These are phyloP conservation scores for Agrochola macilenta DNA, from an alignment of 2,888 invertebrate genomes.

Conservation along the genomic window DNA sequence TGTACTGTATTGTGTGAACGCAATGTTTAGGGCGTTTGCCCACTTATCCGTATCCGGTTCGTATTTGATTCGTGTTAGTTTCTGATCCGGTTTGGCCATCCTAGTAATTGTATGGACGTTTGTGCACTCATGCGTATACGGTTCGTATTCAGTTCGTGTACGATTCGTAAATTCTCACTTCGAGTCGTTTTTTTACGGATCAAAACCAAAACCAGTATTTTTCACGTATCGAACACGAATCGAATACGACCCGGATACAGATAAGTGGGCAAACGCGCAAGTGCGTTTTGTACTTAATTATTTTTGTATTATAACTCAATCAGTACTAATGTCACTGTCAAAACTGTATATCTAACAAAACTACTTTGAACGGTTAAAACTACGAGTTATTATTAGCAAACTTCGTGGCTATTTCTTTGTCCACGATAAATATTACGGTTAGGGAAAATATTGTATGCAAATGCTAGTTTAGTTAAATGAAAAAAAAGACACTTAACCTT, in stretches of 20 bases:
- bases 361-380: not conserved
- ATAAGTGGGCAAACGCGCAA: not conserved
- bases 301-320: not conserved
- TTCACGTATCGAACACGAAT: no score
- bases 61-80: no score
- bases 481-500: slow-evolving; percentile 75
- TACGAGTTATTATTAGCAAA: not conserved
- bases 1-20: not conserved
- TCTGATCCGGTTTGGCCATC: no score
- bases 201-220: no score
- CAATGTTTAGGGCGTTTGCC: not conserved
- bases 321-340: not conserved
- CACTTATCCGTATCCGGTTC: no score
- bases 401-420: not conserved
- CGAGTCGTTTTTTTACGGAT: no score
- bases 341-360: not conserved
- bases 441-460: not conserved
- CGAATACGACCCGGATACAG: no score
- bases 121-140: no score
- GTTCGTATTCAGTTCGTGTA: no score
- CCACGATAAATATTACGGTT: not conserved
- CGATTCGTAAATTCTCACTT: no score
- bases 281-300: not conserved
- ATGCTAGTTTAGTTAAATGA: not conserved
- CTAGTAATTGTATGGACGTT: no score